Evolutionary conservation across 2,888 invertebrate genomes (phyloP), one percentile per base, ranked within the genome.

Genomic region (Drosophila sordidula): DNA sequence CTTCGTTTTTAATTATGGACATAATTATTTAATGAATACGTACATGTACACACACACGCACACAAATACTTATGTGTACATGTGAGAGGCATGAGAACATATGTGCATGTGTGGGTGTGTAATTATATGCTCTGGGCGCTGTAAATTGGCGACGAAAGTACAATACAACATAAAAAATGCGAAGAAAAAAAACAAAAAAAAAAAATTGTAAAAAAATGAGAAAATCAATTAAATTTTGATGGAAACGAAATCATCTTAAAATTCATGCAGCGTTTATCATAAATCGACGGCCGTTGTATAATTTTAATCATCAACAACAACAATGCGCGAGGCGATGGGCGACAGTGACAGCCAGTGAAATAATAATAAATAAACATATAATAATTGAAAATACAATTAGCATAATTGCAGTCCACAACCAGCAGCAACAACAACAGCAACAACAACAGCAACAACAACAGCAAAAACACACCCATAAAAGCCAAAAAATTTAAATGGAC

Each of bases 311-410:
- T 61, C 61, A 61, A 32, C 77, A 65, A 51, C 56, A 75, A 71
- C 80, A 72, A 25, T 9, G 22, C 14, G 47, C 26, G 39, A n/a
- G 36, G 38, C 46, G 39, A 49, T 32, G 12, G 14, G 32, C 9
- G 5, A 41, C 52, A 51, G 25, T 49, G 41, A 42, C 58, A 45
- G 45, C 63, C 54, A 47, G 63, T 51, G 81, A 75, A 85, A 85
- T 70, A 85, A 86, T 78, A 89, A 82, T 83, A 86, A 86, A 88
- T 88, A 88, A 82, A 83, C 83, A 79, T 86, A 88, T 78, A 83
- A 86, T 87, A 83, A 85, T 85, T 85, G 89, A 89, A 83, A 80
- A 86, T 78, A 88, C 83, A 88, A 84, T 84, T 84, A 88, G 84
- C 88, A 86, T 86, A 84, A 88, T 88, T 84, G 80, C 75, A 67